Evolutionary conservation across 2,113 vertebrate species (phyloP).

Genomic region (Butastur rufipennis): DNA sequence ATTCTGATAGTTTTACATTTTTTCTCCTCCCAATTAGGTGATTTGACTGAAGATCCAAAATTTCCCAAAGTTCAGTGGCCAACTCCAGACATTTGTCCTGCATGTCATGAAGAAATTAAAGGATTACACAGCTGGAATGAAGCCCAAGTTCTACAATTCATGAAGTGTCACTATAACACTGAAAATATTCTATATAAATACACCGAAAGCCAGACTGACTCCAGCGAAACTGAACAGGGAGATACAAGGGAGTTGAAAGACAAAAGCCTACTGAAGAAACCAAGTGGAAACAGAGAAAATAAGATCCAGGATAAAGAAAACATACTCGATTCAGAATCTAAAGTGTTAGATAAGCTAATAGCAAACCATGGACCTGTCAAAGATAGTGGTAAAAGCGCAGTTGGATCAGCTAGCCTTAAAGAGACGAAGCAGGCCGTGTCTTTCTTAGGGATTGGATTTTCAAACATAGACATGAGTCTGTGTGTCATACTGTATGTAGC

Average conservation of each 20-base stretch:
- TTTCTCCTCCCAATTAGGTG: constrained; percentile 69
- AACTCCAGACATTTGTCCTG: constrained; percentile 82
- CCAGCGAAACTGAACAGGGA: background rate
- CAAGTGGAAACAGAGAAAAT: background rate
- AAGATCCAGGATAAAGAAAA: background rate
- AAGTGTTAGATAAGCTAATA: background rate
- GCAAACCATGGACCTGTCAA: background rate
- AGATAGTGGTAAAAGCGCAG: background rate
- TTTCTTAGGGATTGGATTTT: constrained; percentile 85
- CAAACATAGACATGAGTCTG: constrained; percentile 93
- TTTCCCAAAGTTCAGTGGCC: constrained; percentile 93
- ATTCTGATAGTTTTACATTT: background rate
- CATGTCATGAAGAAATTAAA: constrained; percentile 85
- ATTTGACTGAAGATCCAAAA: constrained; percentile 87
- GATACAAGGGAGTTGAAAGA: background rate
- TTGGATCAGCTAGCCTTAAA: background rate
- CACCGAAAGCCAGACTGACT: background rate
- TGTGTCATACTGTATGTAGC: constrained; percentile 88
- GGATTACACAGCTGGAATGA: constrained; percentile 87
- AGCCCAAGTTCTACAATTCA: constrained; percentile 79
- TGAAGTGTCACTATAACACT: constrained; percentile 80
- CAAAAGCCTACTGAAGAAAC: background rate
- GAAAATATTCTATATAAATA: constrained; percentile 78
- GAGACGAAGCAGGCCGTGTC: constrained; percentile 61
- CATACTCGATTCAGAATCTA: fast-evolving